phyloP scores from a whole-genome alignment of 2,113 vertebrate species.

The Pseudorhombus dupliciocellatus region DNA sequence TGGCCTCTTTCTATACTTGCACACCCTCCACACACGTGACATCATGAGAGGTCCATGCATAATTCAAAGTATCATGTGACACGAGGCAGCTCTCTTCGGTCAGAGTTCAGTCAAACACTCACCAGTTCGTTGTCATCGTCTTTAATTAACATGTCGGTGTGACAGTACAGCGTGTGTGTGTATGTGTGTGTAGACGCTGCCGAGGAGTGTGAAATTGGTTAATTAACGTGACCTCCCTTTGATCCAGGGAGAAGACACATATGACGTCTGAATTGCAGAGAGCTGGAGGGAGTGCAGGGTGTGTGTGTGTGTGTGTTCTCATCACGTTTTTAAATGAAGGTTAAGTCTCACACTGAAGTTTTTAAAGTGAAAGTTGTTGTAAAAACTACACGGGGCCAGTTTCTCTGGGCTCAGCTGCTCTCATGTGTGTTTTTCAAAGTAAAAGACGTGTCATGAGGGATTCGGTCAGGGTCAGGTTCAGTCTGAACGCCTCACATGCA shows the following conservation, averaged over 20 bases:
- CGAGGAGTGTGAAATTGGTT: slow-evolving; percentile 79
- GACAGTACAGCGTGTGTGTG: slow-evolving; percentile 30
- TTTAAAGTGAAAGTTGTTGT: background rate
- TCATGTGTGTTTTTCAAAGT: no score
- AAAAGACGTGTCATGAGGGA: no score
- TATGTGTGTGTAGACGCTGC: slow-evolving; percentile 66
- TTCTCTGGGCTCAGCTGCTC: no score
- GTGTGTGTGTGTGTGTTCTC: slow-evolving; percentile 24
- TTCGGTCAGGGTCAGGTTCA: background rate
- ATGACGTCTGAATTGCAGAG: slow-evolving; percentile 85
- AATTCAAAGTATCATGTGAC: background rate
- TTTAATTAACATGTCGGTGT: slow-evolving; percentile 66
- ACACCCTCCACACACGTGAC: background rate
- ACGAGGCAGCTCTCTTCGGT: background rate
- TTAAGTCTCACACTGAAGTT: slow-evolving; percentile 3
- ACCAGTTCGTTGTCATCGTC: slow-evolving; percentile 19
- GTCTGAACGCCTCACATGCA: background rate
- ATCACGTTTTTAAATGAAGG: background rate
- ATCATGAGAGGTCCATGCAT: background rate
- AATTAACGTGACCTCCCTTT: slow-evolving; percentile 82
- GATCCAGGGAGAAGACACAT: slow-evolving; percentile 80
- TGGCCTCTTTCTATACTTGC: background rate
- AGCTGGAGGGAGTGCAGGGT: slow-evolving; percentile 54
- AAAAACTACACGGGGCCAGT: background rate
- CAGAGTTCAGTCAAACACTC: background rate